Evolutionary conservation across 2,797 vertebrate genomes (phyloP).

Genomic region (Margarornis squamiger): DNA sequence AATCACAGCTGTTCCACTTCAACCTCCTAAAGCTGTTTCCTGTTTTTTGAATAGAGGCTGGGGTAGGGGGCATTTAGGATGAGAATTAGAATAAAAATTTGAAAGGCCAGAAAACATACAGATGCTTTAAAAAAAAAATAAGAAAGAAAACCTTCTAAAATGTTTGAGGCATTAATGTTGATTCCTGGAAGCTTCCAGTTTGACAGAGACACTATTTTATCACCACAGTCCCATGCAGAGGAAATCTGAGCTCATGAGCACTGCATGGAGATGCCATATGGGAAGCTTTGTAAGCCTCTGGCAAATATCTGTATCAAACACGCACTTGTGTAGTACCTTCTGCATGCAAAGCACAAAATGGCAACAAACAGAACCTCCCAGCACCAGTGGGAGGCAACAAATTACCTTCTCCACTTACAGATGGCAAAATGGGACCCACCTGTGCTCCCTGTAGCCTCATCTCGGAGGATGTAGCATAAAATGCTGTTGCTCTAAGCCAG

Average conservation of each 20-base stretch:
- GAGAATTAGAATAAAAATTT: not conserved
- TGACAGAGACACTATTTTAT: not conserved
- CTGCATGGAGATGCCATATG: not conserved
- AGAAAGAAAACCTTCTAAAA: not conserved
- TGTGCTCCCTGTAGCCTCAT: not conserved
- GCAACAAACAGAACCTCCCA: not conserved
- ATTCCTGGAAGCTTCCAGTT: not conserved
- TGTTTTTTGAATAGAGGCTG: not conserved
- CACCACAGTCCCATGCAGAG: not conserved
- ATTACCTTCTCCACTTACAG: constrained; percentile 32
- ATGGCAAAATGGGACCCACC: constrained; percentile 20
- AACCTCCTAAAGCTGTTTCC: not conserved
- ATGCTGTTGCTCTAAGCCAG: not conserved
- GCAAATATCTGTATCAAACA: constrained; percentile 47
- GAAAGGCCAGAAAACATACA: not conserved
- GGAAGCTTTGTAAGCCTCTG: constrained; percentile 60
- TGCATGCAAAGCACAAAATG: constrained; percentile 27
- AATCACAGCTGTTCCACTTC: not conserved
- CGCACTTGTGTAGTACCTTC: not conserved
- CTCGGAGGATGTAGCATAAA: not conserved
- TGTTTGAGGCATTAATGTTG: not conserved
- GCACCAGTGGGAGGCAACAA: not conserved
- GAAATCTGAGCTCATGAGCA: not conserved
- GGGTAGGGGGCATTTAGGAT: not conserved
- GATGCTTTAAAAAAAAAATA: not conserved